phyloP scores from a whole-genome alignment of 2,888 invertebrate genomes.

The Lordiphosa fenestrarum region DNA sequence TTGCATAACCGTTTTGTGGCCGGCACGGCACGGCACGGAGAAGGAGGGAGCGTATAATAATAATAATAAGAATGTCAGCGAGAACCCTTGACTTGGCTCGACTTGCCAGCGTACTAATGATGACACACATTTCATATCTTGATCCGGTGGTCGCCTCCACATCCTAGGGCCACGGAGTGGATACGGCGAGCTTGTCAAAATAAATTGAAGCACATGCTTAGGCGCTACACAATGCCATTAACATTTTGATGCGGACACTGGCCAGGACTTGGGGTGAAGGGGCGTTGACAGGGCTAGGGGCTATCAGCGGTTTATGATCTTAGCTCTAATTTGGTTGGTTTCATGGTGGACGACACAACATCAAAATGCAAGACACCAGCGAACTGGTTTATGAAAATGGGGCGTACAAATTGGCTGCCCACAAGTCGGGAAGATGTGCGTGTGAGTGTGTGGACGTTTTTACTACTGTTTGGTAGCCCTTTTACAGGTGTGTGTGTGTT shows the following conservation, averaged over 20 bases:
- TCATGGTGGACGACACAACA: conserved; percentile 1
- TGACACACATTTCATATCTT: conserved; percentile 69
- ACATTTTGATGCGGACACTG: conserved; percentile 38
- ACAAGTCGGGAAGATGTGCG: conserved; percentile 2
- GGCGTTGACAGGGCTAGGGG: conserved; percentile 27
- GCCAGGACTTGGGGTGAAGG: conserved; percentile 12
- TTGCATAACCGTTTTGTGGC: conserved; percentile 57
- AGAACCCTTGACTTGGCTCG: conserved; percentile 51
- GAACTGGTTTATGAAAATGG: conserved; percentile 23
- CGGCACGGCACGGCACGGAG: conserved; percentile 9
- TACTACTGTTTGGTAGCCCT: conserved; percentile 52
- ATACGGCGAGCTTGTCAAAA: conserved; percentile 45
- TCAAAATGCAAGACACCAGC: conserved; percentile 22
- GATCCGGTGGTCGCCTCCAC: conserved; percentile 36
- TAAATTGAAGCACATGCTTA: conserved; percentile 74
- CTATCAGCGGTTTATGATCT: conserved; percentile 60
- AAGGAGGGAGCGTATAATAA: conserved; percentile 42
- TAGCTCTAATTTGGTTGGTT: conserved; percentile 13
- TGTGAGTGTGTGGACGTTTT: neutral
- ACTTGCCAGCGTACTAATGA: conserved; percentile 61
- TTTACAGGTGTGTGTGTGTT: conserved; percentile 40
- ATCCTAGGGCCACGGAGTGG: conserved; percentile 29
- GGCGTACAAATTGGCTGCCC: conserved; percentile 57
- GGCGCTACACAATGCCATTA: conserved; percentile 59
- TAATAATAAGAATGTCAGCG: conserved; percentile 43